Conservation (phyloP, 2,113 vertebrate species). For the Tenrec ecaudatus region DNA sequence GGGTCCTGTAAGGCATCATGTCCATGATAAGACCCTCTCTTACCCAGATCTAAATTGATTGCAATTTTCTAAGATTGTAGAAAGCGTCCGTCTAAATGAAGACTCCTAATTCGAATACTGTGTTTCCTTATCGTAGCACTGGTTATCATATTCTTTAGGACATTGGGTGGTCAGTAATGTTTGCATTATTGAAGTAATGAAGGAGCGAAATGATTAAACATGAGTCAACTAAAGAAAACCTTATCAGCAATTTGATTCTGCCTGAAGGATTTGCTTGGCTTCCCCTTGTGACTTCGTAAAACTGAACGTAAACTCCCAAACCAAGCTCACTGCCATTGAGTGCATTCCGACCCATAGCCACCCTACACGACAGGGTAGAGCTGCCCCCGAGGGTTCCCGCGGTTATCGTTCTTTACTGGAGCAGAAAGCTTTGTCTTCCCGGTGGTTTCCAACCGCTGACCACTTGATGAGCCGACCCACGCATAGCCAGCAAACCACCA, state of each 20-base stretch:
- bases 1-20: neutral
- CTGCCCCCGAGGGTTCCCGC: too few species aligned
- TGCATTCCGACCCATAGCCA: too few species aligned
- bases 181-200: neutral
- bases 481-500: too few species aligned
- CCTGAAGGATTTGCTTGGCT: neutral
- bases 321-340: too few species aligned
- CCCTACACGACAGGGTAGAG: too few species aligned
- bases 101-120: neutral
- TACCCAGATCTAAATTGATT: neutral
- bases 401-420: too few species aligned
- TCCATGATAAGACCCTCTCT: too few species aligned
- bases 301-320: neutral
- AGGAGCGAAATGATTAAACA: conserved; percentile 33
- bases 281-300: neutral
- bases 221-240: neutral
- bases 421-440: too few species aligned
- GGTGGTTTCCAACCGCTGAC: too few species aligned
- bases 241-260: neutral
- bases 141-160: neutral
- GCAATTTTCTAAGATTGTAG: neutral
- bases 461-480: too few species aligned
- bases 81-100: neutral
- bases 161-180: neutral
- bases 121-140: neutral